phyloP scores from a whole-genome alignment of 1,140 invertebrate genomes.

The Druon quercuslanigerum region DNA sequence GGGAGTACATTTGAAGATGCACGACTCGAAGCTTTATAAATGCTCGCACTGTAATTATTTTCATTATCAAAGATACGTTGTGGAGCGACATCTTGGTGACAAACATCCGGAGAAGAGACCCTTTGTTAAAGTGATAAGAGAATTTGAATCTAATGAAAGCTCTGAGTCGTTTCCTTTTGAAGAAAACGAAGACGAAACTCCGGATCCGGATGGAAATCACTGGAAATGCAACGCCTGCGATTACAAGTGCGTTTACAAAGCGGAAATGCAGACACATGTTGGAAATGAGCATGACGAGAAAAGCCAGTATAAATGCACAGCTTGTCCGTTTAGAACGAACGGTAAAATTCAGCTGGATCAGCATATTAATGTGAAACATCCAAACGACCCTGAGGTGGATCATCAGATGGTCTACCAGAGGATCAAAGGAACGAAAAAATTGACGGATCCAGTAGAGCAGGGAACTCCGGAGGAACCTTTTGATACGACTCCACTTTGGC shows the following conservation, averaged over 20 bases:
- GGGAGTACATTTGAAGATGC: constrained; percentile 84
- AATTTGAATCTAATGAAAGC: constrained; percentile 72
- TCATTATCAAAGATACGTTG: constrained; percentile 78
- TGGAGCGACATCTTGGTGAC: constrained; percentile 82
- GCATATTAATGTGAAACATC: constrained; percentile 77
- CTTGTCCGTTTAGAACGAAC: constrained; percentile 79
- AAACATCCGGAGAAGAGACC: constrained; percentile 78
- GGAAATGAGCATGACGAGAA: constrained; percentile 78
- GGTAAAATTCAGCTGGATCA: constrained; percentile 77
- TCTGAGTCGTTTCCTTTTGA: constrained; percentile 48
- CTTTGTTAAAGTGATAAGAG: constrained; percentile 77
- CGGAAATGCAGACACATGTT: constrained; percentile 79
- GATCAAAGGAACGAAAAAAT: constrained; percentile 65
- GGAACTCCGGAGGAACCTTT: constrained; percentile 66
- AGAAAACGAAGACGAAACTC: constrained; percentile 51
- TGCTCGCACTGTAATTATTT: constrained; percentile 82
- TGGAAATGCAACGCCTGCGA: constrained; percentile 85
- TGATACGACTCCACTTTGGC: constrained; percentile 79
- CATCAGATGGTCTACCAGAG: constrained; percentile 62
- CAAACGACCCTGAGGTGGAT: constrained; percentile 62
- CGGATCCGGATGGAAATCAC: constrained; percentile 73
- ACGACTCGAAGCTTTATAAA: constrained; percentile 82
- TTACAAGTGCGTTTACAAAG: constrained; percentile 78
- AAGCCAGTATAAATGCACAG: constrained; percentile 81
- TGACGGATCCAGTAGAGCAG: constrained; percentile 48